Conservation (phyloP, 2,888 invertebrate genomes). For the Trachelus stipa region DNA sequence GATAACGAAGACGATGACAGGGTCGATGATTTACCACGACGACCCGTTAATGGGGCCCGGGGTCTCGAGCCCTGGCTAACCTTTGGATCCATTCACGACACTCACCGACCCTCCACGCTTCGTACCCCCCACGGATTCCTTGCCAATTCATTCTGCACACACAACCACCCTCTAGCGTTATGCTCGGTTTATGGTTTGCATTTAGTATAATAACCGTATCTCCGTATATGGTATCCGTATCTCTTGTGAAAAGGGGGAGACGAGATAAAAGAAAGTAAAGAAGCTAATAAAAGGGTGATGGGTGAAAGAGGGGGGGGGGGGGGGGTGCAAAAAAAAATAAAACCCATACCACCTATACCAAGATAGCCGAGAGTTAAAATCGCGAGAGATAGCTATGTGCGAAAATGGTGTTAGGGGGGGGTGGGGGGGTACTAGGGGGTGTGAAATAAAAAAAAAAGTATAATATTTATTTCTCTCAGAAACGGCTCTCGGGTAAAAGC, state of each 20-base stretch:
- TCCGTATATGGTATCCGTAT: background rate
- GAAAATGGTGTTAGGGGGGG: background rate
- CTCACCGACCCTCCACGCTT: constrained; percentile 26
- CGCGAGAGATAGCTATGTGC: background rate
- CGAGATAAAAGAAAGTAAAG: background rate
- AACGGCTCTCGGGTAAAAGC: background rate
- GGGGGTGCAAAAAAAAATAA: background rate
- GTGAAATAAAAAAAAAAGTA: background rate
- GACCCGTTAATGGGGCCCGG: constrained; percentile 54
- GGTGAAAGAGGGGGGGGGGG: no score
- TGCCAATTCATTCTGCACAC: constrained; percentile 51
- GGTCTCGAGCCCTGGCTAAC: constrained; percentile 50
- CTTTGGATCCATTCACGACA: constrained; percentile 59
- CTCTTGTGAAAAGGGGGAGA: background rate
- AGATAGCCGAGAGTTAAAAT: background rate
- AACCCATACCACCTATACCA: background rate
- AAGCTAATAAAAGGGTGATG: background rate
- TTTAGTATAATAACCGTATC: constrained; percentile 60
- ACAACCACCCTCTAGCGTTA: constrained; percentile 29
- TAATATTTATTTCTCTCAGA: background rate
- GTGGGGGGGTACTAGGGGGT: no score
- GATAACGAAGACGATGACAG: constrained; percentile 66
- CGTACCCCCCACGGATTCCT: constrained; percentile 41
- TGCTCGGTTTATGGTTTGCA: constrained; percentile 57
- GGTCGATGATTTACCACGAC: constrained; percentile 63